Evolutionary conservation across 2,797 vertebrate species (phyloP).

Genomic region (Micrastur ruficollis): DNA sequence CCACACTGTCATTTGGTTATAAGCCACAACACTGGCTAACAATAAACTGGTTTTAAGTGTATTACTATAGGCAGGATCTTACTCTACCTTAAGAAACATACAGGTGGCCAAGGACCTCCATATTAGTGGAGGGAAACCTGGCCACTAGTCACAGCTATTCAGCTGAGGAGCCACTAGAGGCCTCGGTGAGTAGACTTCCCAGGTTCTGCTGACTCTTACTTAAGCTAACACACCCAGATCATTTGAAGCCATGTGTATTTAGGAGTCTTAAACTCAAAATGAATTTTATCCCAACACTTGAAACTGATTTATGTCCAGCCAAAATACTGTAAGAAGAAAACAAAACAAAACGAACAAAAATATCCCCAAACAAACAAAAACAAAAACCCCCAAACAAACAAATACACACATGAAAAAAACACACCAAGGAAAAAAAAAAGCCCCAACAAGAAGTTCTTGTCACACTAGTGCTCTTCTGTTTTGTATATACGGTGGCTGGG

Average conservation of each 20-base stretch:
- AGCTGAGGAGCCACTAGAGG: neutral
- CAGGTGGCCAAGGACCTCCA: fast-evolving
- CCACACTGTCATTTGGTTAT: neutral
- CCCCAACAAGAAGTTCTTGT: neutral
- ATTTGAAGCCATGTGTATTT: fast-evolving
- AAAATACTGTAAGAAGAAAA: neutral
- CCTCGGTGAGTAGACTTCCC: neutral
- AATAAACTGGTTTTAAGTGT: neutral
- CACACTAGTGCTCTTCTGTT: neutral
- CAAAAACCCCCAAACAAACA: neutral
- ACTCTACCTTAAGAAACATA: neutral
- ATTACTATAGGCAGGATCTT: neutral
- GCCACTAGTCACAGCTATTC: neutral
- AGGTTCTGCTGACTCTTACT: neutral
- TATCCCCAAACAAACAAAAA: neutral
- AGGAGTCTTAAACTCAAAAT: neutral
- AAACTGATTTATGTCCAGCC: neutral
- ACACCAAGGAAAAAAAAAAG: neutral
- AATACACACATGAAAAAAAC: neutral
- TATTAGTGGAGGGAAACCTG: neutral
- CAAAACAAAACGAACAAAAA: neutral
- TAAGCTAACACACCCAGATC: neutral
- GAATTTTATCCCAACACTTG: neutral
- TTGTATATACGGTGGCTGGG: neutral
- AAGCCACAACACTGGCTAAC: neutral